Conservation (phyloP, 2,797 vertebrate genomes). For the Enteromius unitaeniatus region DNA sequence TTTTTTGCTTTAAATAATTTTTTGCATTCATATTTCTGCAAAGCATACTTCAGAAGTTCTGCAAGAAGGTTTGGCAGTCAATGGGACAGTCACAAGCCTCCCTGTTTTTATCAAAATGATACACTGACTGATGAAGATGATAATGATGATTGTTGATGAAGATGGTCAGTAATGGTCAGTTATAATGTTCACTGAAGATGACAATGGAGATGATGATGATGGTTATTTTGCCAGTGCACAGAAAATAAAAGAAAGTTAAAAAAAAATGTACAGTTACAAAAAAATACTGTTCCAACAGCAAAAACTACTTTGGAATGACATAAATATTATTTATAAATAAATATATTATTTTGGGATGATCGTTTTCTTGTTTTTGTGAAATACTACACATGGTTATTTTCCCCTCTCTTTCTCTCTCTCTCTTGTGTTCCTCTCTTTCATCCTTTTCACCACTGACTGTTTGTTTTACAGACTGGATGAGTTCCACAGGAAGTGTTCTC, state of each 20-base stretch:
- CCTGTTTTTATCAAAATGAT: no score
- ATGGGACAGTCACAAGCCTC: no score
- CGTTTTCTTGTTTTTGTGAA: neutral
- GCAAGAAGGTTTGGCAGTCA: no score
- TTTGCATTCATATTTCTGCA: no score
- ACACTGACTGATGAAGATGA: neutral
- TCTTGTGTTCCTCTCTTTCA: neutral
- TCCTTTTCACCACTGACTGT: constrained; percentile 2
- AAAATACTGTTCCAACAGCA: neutral
- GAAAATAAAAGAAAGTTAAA: neutral
- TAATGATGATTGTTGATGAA: neutral
- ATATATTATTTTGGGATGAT: neutral
- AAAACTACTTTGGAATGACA: neutral
- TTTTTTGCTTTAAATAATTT: no score
- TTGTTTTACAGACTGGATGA: constrained; percentile 38
- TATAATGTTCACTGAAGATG: neutral
- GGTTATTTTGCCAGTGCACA: neutral
- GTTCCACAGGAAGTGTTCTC: constrained; percentile 15
- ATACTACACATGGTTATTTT: neutral
- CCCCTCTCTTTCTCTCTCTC: neutral
- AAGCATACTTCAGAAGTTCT: no score
- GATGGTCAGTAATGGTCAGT: neutral
- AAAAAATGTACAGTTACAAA: neutral
- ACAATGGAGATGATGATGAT: neutral
- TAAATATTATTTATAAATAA: neutral